Conservation (phyloP, 2,888 invertebrate species). For the Cerastis rubricosa region DNA sequence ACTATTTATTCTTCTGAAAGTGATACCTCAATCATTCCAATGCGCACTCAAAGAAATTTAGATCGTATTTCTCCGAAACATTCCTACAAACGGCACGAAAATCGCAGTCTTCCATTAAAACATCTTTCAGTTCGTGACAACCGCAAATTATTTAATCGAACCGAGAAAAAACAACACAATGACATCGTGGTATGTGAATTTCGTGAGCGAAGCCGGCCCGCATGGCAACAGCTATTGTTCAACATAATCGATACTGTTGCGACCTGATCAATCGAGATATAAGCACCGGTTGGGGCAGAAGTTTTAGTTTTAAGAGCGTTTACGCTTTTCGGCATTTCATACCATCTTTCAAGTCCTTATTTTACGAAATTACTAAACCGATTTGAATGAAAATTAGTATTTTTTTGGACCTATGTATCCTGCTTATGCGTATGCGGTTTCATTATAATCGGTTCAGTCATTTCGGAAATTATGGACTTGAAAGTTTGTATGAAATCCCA, state of each 20-base stretch:
- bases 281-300: slow-evolving; percentile 34
- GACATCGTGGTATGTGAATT: slow-evolving; percentile 68
- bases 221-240: slow-evolving; percentile 66
- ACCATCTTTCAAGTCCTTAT: too few relatives aligned
- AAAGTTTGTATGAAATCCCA: too few relatives aligned
- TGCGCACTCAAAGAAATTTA: slow-evolving; percentile 25
- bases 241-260: slow-evolving; percentile 64
- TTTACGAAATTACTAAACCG: too few relatives aligned
- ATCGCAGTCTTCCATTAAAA: slow-evolving; percentile 37
- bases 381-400: too few relatives aligned
- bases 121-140: slow-evolving; percentile 57
- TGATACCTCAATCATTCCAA: slow-evolving; percentile 16
- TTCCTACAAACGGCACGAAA: slow-evolving; percentile 29
- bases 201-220: slow-evolving; percentile 56
- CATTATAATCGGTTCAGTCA: too few relatives aligned
- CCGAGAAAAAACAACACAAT: slow-evolving; percentile 70
- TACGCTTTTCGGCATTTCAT: too few relatives aligned
- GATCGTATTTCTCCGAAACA: slow-evolving; percentile 32
- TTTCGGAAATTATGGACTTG: too few relatives aligned
- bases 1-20: slow-evolving; percentile 29
- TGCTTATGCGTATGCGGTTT: too few relatives aligned
- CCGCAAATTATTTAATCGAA: slow-evolving; percentile 68
- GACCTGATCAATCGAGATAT: slow-evolving; percentile 60
- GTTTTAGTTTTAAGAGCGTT: slow-evolving; percentile 9
- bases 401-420: too few relatives aligned